phyloP scores from a whole-genome alignment of 1,140 invertebrate species.

The Drosophila aff. region DNA sequence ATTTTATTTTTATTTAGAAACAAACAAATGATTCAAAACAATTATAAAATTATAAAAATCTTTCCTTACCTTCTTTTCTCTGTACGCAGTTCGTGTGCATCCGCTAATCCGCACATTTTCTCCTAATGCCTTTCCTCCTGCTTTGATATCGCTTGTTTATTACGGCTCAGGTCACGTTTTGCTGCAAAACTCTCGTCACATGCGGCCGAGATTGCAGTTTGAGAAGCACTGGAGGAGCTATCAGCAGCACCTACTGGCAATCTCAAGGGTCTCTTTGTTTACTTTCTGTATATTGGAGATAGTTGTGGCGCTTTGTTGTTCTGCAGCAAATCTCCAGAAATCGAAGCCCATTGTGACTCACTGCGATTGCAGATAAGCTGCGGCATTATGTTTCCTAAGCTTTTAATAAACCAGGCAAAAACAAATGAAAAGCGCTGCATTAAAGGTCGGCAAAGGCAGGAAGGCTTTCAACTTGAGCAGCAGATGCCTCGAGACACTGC shows the following conservation, averaged over 20 bases:
- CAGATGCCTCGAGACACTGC: slow-evolving; percentile 13
- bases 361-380: slow-evolving; percentile 17
- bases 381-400: slow-evolving; percentile 9
- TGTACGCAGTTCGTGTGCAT: slow-evolving; percentile 10
- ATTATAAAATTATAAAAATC: too few relatives aligned
- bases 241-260: background rate
- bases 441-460: slow-evolving; percentile 17
- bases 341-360: slow-evolving; percentile 26
- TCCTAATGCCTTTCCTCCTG: slow-evolving; percentile 11
- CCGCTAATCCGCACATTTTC: background rate
- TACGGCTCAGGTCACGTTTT: slow-evolving; percentile 28
- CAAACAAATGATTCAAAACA: background rate
- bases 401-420: slow-evolving; percentile 8
- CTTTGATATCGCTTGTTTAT: slow-evolving; percentile 19
- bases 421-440: slow-evolving; percentile 17
- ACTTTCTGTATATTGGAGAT: slow-evolving; percentile 15
- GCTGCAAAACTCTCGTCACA: slow-evolving; percentile 15
- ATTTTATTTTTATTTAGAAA: too few relatives aligned
- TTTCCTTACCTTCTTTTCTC: background rate
- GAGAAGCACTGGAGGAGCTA: slow-evolving; percentile 16
- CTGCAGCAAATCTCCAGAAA: background rate
- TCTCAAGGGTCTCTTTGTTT: slow-evolving; percentile 20
- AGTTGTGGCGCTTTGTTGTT: background rate
- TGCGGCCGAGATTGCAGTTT: slow-evolving; percentile 23
- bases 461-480: slow-evolving; percentile 30